Conservation (phyloP, 2,797 vertebrate species). For the Urocyon cinereoargenteus region DNA sequence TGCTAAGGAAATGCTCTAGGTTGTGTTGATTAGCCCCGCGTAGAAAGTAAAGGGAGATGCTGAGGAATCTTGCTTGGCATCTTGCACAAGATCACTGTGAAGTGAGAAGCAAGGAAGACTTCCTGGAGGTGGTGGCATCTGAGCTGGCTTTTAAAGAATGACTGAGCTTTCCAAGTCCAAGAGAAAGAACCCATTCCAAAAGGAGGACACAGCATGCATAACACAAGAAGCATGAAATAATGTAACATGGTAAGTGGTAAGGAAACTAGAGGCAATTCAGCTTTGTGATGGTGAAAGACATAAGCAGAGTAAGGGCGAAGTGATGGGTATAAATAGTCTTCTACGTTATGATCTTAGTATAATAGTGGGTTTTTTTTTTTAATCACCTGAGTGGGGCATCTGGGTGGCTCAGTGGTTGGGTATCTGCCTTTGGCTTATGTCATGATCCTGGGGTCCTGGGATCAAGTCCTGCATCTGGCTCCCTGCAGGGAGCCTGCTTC, state of each 20-base stretch:
- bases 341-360: not conserved
- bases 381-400: not conserved
- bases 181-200: slow-evolving; percentile 38
- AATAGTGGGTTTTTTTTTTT: not conserved
- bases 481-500: too few species aligned
- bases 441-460: too few species aligned
- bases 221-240: not conserved
- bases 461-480: too few species aligned
- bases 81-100: not conserved
- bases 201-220: not conserved
- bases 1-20: not conserved
- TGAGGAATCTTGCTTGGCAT: not conserved
- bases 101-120: not conserved
- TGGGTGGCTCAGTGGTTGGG: too few species aligned
- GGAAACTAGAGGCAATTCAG: not conserved
- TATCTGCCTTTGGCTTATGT: too few species aligned
- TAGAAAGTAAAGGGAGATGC: not conserved
- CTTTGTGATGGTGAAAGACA: not conserved
- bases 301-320: not conserved
- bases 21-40: too few species aligned
- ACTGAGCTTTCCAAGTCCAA: slow-evolving; percentile 4
- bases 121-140: not conserved
- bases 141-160: slow-evolving; percentile 19
- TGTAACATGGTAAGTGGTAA: not conserved
- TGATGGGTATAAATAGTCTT: not conserved